phyloP scores from a whole-genome alignment of 2,113 vertebrate species.

The Herpetotheres cachinnans region DNA sequence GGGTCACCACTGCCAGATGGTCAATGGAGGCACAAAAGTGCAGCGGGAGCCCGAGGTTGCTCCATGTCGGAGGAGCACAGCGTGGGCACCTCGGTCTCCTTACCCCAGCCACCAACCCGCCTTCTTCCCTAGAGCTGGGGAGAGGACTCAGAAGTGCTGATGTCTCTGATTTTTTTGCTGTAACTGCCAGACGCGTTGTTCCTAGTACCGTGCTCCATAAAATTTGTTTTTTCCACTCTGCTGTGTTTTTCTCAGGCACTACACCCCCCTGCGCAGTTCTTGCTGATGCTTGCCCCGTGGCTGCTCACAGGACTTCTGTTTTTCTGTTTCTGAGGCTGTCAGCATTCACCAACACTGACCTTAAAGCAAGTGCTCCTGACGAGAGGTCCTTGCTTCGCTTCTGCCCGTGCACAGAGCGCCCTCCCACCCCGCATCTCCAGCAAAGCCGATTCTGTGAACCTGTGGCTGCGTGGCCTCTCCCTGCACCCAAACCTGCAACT shows the following conservation, averaged over 20 bases:
- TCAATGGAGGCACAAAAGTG: background rate
- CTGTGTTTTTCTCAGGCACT: background rate
- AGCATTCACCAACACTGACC: background rate
- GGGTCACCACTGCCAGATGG: background rate
- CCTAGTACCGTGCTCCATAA: background rate
- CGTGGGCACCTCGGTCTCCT: rapidly evolving
- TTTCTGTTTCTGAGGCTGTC: background rate
- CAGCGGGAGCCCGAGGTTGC: background rate
- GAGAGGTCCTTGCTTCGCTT: background rate
- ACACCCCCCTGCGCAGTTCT: background rate
- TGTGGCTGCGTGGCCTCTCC: rapidly evolving
- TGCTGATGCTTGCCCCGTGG: background rate
- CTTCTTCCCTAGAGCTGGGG: background rate
- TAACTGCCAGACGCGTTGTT: background rate
- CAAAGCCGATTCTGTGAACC: background rate
- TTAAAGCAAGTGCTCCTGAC: background rate
- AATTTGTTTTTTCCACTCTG: background rate
- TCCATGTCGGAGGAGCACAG: rapidly evolving
- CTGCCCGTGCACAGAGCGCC: rapidly evolving
- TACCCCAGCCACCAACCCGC: background rate
- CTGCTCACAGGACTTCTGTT: background rate
- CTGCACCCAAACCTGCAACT: no score
- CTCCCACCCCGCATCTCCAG: background rate
- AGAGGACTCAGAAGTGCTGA: background rate
- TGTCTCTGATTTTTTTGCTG: background rate